These are phyloP conservation scores for Harlomillsia oculata DNA, from an alignment of 1,140 invertebrate species.

Conservation along the genomic window DNA sequence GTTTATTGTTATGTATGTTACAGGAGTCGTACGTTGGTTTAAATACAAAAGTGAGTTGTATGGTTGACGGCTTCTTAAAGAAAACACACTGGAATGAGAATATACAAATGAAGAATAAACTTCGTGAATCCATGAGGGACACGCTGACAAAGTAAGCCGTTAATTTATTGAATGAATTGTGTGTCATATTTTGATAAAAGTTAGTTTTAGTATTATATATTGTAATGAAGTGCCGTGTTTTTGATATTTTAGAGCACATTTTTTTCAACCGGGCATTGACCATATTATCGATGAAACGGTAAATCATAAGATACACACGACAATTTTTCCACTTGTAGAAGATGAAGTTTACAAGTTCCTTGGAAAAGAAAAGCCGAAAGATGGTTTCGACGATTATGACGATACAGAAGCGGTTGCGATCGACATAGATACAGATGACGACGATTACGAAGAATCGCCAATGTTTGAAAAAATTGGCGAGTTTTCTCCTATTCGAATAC, in stretches of 20 bases:
- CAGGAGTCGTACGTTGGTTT: slow-evolving; percentile 89
- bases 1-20: slow-evolving; percentile 37
- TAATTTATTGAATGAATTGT: slow-evolving; percentile 32
- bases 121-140: slow-evolving; percentile 75
- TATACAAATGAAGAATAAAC: slow-evolving; percentile 83
- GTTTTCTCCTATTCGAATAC: slow-evolving; percentile 9
- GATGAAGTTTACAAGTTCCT: slow-evolving; percentile 78
- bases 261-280: slow-evolving; percentile 73
- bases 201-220: not conserved
- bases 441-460: slow-evolving; percentile 56
- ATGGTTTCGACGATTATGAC: not conserved
- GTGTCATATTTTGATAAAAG: not conserved
- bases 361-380: slow-evolving; percentile 58
- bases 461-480: slow-evolving; percentile 46
- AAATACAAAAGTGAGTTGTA: slow-evolving; percentile 73
- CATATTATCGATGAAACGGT: slow-evolving; percentile 91
- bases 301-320: slow-evolving; percentile 73
- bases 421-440: slow-evolving; percentile 41
- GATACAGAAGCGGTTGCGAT: not conserved
- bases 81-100: slow-evolving; percentile 62
- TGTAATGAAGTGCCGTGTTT: not conserved
- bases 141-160: slow-evolving; percentile 84
- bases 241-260: slow-evolving; percentile 56
- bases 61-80: slow-evolving; percentile 68
- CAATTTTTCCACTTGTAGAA: slow-evolving; percentile 82